Conservation (phyloP, 2,797 vertebrate species). For the Selene dorsalis region DNA sequence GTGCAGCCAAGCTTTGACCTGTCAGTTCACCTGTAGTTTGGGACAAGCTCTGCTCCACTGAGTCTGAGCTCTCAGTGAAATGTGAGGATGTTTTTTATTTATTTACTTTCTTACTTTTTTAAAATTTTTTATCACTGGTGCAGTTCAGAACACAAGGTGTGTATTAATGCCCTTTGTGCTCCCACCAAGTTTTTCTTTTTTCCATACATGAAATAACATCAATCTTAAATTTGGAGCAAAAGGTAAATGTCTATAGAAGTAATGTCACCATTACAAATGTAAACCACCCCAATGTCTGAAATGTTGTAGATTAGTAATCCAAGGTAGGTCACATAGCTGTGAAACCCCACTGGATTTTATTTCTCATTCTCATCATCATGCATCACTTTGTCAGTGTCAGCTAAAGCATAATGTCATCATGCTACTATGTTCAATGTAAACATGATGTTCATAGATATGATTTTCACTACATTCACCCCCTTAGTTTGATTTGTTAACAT, state of each 20-base stretch:
- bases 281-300: neutral
- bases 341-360: no score
- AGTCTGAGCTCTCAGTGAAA: conserved; percentile 26
- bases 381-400: neutral
- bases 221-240: neutral
- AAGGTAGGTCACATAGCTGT: no score
- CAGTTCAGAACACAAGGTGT: conserved; percentile 27
- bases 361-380: neutral
- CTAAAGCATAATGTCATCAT: neutral
- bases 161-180: conserved; percentile 11
- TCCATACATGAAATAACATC: conserved; percentile 10
- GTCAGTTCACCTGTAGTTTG: conserved; percentile 17
- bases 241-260: neutral
- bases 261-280: no score
- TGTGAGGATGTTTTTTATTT: conserved; percentile 11
- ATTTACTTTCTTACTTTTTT: no score
- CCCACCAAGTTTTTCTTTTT: conserved; percentile 19
- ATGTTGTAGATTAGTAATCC: no score
- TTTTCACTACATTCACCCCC: neutral
- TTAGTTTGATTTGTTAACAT: neutral
- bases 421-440: neutral
- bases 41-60: conserved; percentile 34
- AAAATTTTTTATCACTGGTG: conserved; percentile 34
- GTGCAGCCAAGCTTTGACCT: conserved; percentile 31
- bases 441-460: neutral